phyloP scores from a whole-genome alignment of 2,797 vertebrate genomes.

The Peromyscus aztecus region DNA sequence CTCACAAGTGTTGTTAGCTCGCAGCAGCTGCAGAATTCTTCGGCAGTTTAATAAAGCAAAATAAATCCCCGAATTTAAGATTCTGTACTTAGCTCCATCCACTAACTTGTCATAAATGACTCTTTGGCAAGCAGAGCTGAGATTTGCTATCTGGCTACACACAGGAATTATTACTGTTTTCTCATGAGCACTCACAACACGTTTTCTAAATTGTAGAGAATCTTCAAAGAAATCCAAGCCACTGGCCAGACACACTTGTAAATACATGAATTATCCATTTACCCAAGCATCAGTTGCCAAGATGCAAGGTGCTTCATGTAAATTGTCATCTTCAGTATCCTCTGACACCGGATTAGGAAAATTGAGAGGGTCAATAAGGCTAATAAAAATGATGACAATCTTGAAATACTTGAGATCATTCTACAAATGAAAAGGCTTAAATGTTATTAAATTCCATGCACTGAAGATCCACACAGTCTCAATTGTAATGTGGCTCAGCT shows the following conservation, averaged over 20 bases:
- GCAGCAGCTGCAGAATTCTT: constrained; percentile 71
- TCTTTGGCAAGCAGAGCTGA: constrained; percentile 37
- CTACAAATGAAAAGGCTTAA: constrained; percentile 79
- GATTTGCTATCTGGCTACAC: constrained; percentile 51
- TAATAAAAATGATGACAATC: constrained; percentile 62
- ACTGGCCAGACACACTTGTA: constrained; percentile 46
- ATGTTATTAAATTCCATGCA: constrained; percentile 70
- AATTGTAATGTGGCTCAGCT: constrained; percentile 76
- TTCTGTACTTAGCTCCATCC: constrained; percentile 37
- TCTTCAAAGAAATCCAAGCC: constrained; percentile 63
- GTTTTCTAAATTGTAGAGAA: neutral
- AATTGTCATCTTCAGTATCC: constrained; percentile 54
- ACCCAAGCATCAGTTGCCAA: constrained; percentile 43
- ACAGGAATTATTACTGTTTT: neutral
- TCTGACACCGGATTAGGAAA: constrained; percentile 63
- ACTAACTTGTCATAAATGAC: neutral
- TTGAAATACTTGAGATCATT: constrained; percentile 67
- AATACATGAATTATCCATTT: constrained; percentile 71
- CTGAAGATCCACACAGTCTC: constrained; percentile 63
- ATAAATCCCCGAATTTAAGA: constrained; percentile 69
- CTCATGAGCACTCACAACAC: neutral
- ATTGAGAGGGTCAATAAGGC: constrained; percentile 67
- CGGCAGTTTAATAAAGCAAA: constrained; percentile 70
- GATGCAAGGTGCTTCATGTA: constrained; percentile 66
- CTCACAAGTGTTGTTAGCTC: constrained; percentile 85